Evolutionary conservation across 2,888 invertebrate species (phyloP).

Genomic region (Zaprionus bogoriensis): DNA sequence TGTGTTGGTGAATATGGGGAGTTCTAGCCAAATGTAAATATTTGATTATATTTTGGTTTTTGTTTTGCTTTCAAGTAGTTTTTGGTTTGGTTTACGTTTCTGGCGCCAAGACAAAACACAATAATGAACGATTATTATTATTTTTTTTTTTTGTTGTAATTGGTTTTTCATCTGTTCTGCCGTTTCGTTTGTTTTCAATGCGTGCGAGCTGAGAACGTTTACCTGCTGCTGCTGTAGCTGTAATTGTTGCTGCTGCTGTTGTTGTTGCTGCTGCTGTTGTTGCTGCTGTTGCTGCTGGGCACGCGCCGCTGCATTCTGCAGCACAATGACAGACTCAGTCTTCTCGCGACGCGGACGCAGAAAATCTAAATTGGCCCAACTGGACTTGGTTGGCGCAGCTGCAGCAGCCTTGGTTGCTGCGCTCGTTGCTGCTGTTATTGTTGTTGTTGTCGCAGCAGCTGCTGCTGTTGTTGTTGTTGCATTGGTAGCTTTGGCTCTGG

Average conservation of each 20-base stretch:
- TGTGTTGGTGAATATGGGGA: slow-evolving; percentile 46
- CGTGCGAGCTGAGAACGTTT: slow-evolving; percentile 74
- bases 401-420: slow-evolving; percentile 15
- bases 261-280: slow-evolving; percentile 82
- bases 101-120: slow-evolving; percentile 78
- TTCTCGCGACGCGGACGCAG: slow-evolving; percentile 91
- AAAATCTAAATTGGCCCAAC: slow-evolving; percentile 83
- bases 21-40: slow-evolving; percentile 65
- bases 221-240: slow-evolving; percentile 61
- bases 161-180: slow-evolving; percentile 24
- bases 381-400: slow-evolving; percentile 69
- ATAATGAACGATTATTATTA: slow-evolving; percentile 57
- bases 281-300: slow-evolving; percentile 82
- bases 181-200: slow-evolving; percentile 45
- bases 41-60: slow-evolving; percentile 31
- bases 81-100: slow-evolving; percentile 72
- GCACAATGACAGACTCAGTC: slow-evolving; percentile 93
- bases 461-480: slow-evolving; percentile 79
- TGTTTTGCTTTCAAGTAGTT: slow-evolving; percentile 57
- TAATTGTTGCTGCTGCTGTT: slow-evolving; percentile 77
- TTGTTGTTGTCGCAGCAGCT: slow-evolving; percentile 10
- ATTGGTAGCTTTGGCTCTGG: slow-evolving; percentile 32
- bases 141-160: slow-evolving; percentile 40
- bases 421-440: slow-evolving; percentile 10
- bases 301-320: slow-evolving; percentile 86